Evolutionary conservation across 2,888 invertebrate genomes (phyloP).

Genomic region (Drosophila vallismaia): DNA sequence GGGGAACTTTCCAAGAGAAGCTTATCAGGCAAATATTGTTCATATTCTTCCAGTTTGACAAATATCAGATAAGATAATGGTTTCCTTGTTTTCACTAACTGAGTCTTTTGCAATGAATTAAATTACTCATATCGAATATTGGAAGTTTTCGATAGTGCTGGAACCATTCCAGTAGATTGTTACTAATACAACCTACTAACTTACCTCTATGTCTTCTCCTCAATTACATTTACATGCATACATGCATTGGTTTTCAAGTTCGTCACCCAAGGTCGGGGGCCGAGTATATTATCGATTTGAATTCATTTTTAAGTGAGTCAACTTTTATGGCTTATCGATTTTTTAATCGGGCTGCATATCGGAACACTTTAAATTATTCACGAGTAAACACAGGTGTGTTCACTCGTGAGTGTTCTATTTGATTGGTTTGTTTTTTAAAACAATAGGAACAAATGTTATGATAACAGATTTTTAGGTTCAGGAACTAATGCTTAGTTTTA

Average conservation of each 20-base stretch:
- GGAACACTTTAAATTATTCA: constrained; percentile 61
- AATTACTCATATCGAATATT: constrained; percentile 16
- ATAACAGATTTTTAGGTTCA: constrained; percentile 6
- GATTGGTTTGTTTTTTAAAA: neutral
- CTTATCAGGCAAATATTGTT: constrained; percentile 42
- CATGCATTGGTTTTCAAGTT: constrained; percentile 28
- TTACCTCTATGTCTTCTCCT: constrained; percentile 3
- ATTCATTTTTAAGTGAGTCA: constrained; percentile 55
- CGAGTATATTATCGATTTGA: constrained; percentile 45
- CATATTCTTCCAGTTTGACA: constrained; percentile 34
- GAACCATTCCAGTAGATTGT: neutral
- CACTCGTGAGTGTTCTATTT: constrained; percentile 17
- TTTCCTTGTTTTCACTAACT: constrained; percentile 16
- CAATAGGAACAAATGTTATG: neutral
- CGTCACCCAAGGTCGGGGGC: constrained; percentile 47
- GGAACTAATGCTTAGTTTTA: neutral
- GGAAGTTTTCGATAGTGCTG: neutral
- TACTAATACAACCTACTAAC: neutral
- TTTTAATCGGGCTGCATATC: constrained; percentile 50
- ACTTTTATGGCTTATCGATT: constrained; percentile 58
- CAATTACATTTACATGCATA: neutral
- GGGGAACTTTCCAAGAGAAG: constrained; percentile 10
- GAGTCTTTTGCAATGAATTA: constrained; percentile 32
- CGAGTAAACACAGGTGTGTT: constrained; percentile 32
- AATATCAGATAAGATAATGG: constrained; percentile 45